Base-by-base conservation (phyloP, 2,797 vertebrate genomes). In the Neopelma chrysocephalum region DNA sequence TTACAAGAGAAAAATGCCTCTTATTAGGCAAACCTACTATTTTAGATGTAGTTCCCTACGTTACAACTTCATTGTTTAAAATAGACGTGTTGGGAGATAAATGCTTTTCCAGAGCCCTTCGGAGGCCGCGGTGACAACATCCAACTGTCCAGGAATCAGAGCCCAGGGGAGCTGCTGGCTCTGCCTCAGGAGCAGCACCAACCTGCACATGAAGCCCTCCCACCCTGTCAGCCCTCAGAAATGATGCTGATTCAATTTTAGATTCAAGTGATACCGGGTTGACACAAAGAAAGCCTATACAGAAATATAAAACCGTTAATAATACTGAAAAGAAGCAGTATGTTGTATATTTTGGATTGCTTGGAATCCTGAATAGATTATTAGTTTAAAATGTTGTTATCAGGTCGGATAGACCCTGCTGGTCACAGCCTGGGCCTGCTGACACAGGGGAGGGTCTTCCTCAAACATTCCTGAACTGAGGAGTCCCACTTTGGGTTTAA, bases 1-100 rank as follows among this genome's bases (percentile, higher is more conserved):
- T 96, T 96, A 76, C 51, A 50, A 71, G 77, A 96, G 57, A 96
- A 95, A 97, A 97, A 93, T 95, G 95, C 93, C 96, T 95, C 95
- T 97, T 96, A 93, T 94, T 96, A 97, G 96, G 84, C 66, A 94
- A 94, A 83, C 75, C 64, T 80, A 93, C 81, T 92, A 65, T 43
- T 87, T 60, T 3, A 27, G 79, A 50, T 87, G 65, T 87, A 88
- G 72, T 97, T 93, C 71, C 89, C 54, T 70, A 26, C 29, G 56
- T 70, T 96, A 83, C 87, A 95, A 96, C 93, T 96, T 94, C 93
- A 95, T 95, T 93, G 87, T 86, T 95, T 87, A 42, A 57, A 94
- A 64, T 43, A 29, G 82, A 70, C 42, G 0, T 40, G 66, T 54
- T 69, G 36, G 31, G 89, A 91, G 90, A 94, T 61, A 36, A 72